Percentiles rank a stretch among this genome's conserved stretches.
phyloP scores from a whole-genome alignment of 2,888 invertebrate species.

The Polietes domitor region DNA sequence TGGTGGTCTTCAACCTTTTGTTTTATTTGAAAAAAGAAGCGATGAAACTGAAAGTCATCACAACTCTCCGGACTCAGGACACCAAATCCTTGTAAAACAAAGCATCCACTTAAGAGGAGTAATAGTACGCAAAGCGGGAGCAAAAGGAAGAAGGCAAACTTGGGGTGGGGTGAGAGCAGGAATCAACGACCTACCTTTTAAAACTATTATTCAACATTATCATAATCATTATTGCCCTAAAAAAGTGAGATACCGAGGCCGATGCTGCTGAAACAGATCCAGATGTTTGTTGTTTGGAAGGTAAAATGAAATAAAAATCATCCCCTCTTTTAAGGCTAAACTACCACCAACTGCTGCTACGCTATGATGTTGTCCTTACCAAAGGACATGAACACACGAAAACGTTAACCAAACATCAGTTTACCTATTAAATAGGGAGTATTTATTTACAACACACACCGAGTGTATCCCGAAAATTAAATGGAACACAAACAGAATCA shows the following conservation, averaged over 20 bases:
- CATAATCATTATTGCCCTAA: neutral
- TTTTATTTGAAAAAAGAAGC: too few relatives aligned
- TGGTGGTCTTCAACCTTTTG: too few relatives aligned
- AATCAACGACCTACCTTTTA: conserved; percentile 1
- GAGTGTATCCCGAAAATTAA: conserved; percentile 8
- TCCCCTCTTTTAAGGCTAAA: neutral
- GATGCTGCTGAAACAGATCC: neutral
- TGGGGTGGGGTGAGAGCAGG: neutral
- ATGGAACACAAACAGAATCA: neutral
- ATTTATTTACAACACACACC: conserved; percentile 3
- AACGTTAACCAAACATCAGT: conserved; percentile 24
- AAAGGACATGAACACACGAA: neutral
- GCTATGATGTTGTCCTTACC: too few relatives aligned
- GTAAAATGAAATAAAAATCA: neutral
- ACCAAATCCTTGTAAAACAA: conserved; percentile 12
- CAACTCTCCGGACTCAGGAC: neutral
- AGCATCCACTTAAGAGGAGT: neutral
- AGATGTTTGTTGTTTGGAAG: neutral
- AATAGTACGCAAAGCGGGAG: too few relatives aligned
- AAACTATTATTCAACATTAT: neutral
- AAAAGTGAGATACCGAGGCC: neutral
- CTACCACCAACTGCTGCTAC: neutral
- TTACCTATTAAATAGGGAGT: conserved; percentile 4
- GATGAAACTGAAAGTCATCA: neutral
- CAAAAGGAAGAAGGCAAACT: too few relatives aligned